A percentile compares a stretch with the other conserved stretches of the same genome.
Evolutionary conservation across 2,113 vertebrate species (phyloP).

Genomic region (Gobius niger): DNA sequence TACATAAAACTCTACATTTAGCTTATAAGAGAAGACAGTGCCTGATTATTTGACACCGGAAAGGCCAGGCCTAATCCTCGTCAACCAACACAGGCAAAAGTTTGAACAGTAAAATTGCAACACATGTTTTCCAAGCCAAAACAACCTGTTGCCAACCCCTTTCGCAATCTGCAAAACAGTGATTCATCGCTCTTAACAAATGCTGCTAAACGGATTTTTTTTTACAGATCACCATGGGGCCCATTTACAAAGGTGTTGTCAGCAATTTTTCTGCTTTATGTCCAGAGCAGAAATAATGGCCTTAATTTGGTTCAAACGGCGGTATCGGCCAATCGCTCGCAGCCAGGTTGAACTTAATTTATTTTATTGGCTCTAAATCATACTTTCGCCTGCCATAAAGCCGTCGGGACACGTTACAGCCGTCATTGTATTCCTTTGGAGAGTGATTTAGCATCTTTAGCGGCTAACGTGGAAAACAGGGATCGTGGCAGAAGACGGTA

Average conservation of each 20-base stretch:
- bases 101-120: not conserved
- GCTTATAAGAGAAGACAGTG: no score
- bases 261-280: constrained; percentile 1
- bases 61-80: not conserved
- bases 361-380: constrained; percentile 2
- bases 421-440: constrained; percentile 11
- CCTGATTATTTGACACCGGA: not conserved
- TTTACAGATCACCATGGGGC: not conserved
- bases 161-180: constrained; percentile 14
- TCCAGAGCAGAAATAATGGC: not conserved
- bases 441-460: not conserved
- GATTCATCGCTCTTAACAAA: constrained; percentile 12
- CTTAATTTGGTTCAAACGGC: constrained; percentile 4
- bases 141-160: constrained; percentile 15
- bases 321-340: not conserved
- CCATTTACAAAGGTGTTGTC: constrained; percentile 3
- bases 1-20: no score
- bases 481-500: not conserved
- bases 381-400: not conserved
- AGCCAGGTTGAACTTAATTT: not conserved
- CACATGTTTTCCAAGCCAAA: constrained; percentile 5
- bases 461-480: constrained; percentile 16
- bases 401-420: not conserved
- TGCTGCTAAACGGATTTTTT: constrained; percentile 10
- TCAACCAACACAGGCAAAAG: not conserved